Conservation (phyloP, 2,797 vertebrate species). For the Myotis planiceps region DNA sequence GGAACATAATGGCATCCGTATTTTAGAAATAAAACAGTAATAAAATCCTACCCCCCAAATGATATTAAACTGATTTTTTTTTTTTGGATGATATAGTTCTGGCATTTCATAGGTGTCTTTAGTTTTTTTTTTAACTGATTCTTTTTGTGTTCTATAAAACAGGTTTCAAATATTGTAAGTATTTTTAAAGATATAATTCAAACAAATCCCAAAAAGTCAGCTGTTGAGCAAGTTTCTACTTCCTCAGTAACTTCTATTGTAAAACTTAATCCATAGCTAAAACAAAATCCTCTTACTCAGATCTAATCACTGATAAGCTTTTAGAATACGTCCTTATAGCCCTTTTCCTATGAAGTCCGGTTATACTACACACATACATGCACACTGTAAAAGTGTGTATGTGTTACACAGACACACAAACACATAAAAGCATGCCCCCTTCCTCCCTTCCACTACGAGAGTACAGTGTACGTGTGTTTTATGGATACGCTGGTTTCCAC, state of each 20-base stretch:
- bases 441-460: not conserved
- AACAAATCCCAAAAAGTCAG: not conserved
- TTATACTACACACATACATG: not conserved
- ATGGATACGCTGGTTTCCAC: not conserved
- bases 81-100: too few species aligned
- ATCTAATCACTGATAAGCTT: not conserved
- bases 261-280: not conserved
- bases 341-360: not conserved
- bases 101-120: too few species aligned
- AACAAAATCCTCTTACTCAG: not conserved
- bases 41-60: not conserved
- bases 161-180: not conserved
- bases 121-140: not conserved
- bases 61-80: not conserved
- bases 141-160: not conserved
- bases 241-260: not conserved
- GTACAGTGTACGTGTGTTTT: not conserved
- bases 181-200: not conserved
- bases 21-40: constrained; percentile 28
- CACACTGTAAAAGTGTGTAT: not conserved
- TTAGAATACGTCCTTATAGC: not conserved
- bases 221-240: not conserved
- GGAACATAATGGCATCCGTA: not conserved
- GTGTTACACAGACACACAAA: not conserved
- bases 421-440: not conserved